phyloP scores from a whole-genome alignment of 1,140 invertebrate genomes.

The Condylostylus longicornis region DNA sequence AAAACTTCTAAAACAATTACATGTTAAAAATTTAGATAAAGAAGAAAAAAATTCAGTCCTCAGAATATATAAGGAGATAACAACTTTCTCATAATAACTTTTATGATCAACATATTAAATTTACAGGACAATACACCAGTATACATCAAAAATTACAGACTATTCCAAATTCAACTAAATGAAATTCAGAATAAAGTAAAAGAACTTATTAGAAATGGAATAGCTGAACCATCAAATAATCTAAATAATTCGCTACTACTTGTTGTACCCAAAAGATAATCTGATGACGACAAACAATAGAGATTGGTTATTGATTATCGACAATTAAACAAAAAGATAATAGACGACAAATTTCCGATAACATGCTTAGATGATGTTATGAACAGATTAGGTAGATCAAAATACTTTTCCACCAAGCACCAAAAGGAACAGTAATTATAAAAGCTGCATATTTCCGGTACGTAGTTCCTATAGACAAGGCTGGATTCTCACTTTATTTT shows the following conservation, averaged over 20 bases:
- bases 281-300: slow-evolving; percentile 9
- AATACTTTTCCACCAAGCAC: slow-evolving; percentile 29
- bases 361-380: slow-evolving; percentile 33
- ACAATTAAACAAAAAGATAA: slow-evolving; percentile 15
- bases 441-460: too few relatives aligned
- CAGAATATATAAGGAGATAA: too few relatives aligned
- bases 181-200: slow-evolving; percentile 12
- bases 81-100: too few relatives aligned
- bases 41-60: too few relatives aligned
- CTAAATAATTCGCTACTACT: slow-evolving; percentile 14
- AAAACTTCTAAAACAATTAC: too few relatives aligned
- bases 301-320: slow-evolving; percentile 15
- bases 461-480: too few relatives aligned
- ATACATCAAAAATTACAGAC: slow-evolving; percentile 7
- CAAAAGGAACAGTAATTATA: too few relatives aligned
- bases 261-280: slow-evolving; percentile 12
- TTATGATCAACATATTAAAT: slow-evolving; percentile 3
- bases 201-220: slow-evolving; percentile 10
- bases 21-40: too few relatives aligned
- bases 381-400: slow-evolving; percentile 18
- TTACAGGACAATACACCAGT: slow-evolving; percentile 4
- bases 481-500: too few relatives aligned
- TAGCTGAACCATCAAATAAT: slow-evolving; percentile 10
- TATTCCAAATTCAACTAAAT: slow-evolving; percentile 13
- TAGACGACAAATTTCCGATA: slow-evolving; percentile 30